Conservation (phyloP, 64 coral and sea anemone species). For the Dendrophyllia cribrosa region DNA sequence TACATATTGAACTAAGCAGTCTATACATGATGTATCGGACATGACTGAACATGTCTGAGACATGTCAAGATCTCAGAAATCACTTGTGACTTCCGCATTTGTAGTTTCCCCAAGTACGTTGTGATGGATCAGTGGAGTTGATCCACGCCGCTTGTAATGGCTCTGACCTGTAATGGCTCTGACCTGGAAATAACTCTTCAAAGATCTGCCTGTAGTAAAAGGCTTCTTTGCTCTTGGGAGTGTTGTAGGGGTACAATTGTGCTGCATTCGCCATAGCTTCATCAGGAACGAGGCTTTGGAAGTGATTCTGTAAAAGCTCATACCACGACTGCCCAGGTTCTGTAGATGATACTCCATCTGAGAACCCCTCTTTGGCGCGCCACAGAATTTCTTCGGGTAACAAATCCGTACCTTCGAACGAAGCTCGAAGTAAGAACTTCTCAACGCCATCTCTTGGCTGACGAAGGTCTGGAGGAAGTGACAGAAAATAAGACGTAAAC, state of each 20-base stretch:
- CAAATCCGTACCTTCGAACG: conserved; percentile 81
- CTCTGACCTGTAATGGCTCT: conserved; percentile 79
- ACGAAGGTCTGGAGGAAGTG: conserved; percentile 66
- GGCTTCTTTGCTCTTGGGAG: conserved; percentile 90
- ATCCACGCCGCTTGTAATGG: conserved; percentile 5
- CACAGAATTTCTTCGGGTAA: conserved; percentile 93
- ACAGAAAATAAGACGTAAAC: conserved; percentile 95
- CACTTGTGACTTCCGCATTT: too few relatives aligned
- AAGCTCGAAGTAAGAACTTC: conserved; percentile 84
- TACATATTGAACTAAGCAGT: too few relatives aligned
- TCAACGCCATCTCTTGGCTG: conserved; percentile 90
- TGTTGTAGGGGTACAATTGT: conserved; percentile 88
- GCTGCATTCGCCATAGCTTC: conserved; percentile 68
- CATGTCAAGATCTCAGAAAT: too few relatives aligned
- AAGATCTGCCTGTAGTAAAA: conserved; percentile 92
- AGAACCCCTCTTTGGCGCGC: conserved; percentile 95
- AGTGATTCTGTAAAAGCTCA: conserved; percentile 85
- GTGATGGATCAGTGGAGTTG: too few relatives aligned
- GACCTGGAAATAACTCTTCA: conserved; percentile 81
- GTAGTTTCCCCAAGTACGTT: too few relatives aligned
- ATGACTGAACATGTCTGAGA: too few relatives aligned
- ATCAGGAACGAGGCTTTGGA: conserved; percentile 70
- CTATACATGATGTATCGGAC: too few relatives aligned
- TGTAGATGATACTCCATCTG: conserved; percentile 94
- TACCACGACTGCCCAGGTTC: conserved; percentile 93